Percentiles rank a stretch among this genome's conserved stretches.
Evolutionary conservation across 2,113 vertebrate genomes (phyloP).

Genomic region (Ceratotherium simum): DNA sequence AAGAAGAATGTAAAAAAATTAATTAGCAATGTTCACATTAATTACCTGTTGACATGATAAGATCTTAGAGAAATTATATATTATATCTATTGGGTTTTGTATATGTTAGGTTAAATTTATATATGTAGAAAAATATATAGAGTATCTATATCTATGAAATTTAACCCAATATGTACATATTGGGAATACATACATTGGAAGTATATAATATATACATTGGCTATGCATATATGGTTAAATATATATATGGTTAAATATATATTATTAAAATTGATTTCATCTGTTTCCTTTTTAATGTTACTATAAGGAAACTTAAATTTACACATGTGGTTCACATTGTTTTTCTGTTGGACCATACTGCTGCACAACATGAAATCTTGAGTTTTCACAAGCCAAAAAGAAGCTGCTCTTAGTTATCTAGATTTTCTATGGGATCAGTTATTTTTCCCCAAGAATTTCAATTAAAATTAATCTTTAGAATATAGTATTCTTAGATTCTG

Average conservation of each 20-base stretch:
- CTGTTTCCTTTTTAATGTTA: neutral
- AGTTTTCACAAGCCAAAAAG: neutral
- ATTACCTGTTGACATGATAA: neutral
- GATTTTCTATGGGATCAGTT: slow-evolving; percentile 7
- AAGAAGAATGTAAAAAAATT: neutral
- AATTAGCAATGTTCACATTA: neutral
- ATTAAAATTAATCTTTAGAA: slow-evolving; percentile 78
- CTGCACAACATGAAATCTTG: neutral
- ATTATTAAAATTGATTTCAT: neutral
- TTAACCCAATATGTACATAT: neutral
- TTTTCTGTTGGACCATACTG: neutral
- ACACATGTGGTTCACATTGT: neutral
- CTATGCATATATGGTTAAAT: neutral
- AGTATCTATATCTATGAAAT: neutral
- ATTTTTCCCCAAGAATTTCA: slow-evolving; percentile 71
- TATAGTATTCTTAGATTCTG: slow-evolving; percentile 66
- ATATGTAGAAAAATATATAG: neutral
- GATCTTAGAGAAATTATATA: neutral
- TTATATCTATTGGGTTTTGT: neutral
- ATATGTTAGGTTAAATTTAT: neutral
- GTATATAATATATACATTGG: neutral
- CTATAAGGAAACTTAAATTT: neutral
- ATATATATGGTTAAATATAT: neutral
- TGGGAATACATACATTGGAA: neutral
- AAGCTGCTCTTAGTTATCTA: slow-evolving; percentile 21